phyloP scores from a whole-genome alignment of 2,113 vertebrate species.

The Ailuropoda melanoleuca region DNA sequence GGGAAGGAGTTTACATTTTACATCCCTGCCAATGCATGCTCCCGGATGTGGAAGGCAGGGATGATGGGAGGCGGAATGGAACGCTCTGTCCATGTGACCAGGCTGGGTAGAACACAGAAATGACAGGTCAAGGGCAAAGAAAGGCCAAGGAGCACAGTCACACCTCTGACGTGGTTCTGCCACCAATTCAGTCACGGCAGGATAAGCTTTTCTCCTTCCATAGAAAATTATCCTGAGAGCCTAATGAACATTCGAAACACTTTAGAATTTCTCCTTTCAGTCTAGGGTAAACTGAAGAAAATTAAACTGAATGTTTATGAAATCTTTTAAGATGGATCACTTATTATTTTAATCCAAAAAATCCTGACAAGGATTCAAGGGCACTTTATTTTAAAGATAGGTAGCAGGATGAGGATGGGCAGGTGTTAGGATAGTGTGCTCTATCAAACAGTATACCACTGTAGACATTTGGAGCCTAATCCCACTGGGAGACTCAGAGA shows the following conservation, averaged over 20 bases:
- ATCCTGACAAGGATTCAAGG: background rate
- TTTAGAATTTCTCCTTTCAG: background rate
- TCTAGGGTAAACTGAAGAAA: background rate
- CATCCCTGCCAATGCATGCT: background rate
- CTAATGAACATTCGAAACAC: background rate
- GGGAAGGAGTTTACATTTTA: background rate
- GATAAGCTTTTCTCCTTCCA: background rate
- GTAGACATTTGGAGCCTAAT: background rate
- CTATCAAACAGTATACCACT: background rate
- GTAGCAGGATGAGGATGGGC: background rate
- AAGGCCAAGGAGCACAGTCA: rapidly evolving
- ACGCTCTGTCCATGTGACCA: background rate
- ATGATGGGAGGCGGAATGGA: background rate
- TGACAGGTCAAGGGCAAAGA: background rate
- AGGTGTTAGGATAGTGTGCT: background rate
- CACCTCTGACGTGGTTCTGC: background rate
- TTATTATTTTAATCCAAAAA: background rate
- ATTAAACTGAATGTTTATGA: background rate
- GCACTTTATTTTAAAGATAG: background rate
- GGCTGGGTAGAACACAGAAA: background rate
- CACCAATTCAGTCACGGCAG: background rate
- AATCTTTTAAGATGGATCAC: background rate
- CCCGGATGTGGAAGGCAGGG: background rate
- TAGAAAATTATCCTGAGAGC: background rate
- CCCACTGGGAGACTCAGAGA: background rate